Evolutionary conservation across 64 coral and sea anemone species (phyloP).

Genomic region (Pocillopora damicornis): DNA sequence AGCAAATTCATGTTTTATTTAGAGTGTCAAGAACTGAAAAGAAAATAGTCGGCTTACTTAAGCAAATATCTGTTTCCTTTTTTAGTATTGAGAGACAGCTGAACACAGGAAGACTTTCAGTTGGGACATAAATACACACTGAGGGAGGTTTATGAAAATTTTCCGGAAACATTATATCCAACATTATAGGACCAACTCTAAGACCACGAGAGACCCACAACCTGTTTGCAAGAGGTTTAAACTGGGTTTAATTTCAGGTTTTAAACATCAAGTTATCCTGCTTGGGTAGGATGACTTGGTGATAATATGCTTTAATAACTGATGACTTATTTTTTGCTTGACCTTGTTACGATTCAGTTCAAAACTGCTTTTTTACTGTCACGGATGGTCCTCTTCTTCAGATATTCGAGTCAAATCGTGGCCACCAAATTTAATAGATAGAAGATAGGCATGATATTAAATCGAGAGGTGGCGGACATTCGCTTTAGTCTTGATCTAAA

Average conservation of each 20-base stretch:
- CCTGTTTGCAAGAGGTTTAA: not conserved
- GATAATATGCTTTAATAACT: too few species aligned
- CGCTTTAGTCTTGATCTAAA: too few species aligned
- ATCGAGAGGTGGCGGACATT: too few species aligned
- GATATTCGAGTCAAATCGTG: too few species aligned
- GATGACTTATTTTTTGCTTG: too few species aligned
- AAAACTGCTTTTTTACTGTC: too few species aligned
- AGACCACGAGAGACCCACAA: not conserved
- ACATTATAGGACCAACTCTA: not conserved
- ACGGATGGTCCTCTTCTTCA: too few species aligned
- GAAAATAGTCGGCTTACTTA: not conserved
- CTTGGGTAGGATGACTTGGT: too few species aligned
- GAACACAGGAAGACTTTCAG: constrained; percentile 8
- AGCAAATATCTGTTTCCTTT: not conserved
- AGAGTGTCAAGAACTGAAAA: not conserved
- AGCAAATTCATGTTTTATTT: too few species aligned
- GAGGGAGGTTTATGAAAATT: not conserved
- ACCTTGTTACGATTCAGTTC: too few species aligned
- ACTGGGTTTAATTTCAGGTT: not conserved
- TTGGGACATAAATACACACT: not conserved
- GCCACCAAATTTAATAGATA: too few species aligned
- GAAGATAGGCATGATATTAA: too few species aligned
- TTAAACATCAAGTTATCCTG: not conserved
- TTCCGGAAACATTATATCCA: not conserved
- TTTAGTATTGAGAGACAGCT: not conserved